Base-by-base conservation (phyloP, 2,888 invertebrate genomes). In the Ichneumon xanthorius region DNA sequence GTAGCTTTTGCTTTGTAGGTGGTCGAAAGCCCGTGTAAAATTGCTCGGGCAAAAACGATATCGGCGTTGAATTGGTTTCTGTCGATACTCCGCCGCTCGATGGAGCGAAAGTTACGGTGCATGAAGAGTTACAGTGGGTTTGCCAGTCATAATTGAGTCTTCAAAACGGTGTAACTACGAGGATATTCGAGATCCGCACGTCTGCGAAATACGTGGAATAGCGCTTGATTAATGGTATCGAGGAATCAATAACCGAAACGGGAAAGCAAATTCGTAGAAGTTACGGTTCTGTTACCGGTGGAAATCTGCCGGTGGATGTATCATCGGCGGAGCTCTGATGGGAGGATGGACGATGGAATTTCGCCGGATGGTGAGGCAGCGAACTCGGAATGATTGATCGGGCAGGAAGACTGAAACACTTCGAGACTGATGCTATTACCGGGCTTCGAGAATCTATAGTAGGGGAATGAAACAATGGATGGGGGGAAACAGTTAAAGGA, bases 321-420 rank as follows among this genome's bases (percentile, higher is more conserved):
- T 58, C 58, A 26, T 22, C 22, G 58, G 26, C 16, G 3, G 58
- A 22, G 58, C 58, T 22, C 26, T 9, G 26, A 26, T 26, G 26
- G 75, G 45, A 75, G 37, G 61, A 63, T 33, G 33, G 63, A 50
- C 75, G 73, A 45, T 73, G 61, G 40, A 73, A 73, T 45, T n/a
- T 40, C 45, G 4, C 73, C 45, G 58, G 50, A 40, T 48, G 58
- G 58, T 26, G 58, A 58, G 22, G 22, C 14, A n/a, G 86, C 86
- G 79, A 89, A 87, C 86, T 86, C 88, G 86, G 85, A 88, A 89
- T 90, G 90, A 90, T 90, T 89, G 89, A 89, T 90, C 89, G 85
- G 83, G 3, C 16, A 86, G 65, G 26, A 68, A 82, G 58, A 78
- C 65, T 55, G 84, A 81, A 84, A 84, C 73, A 82, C 85, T 73